These are phyloP conservation scores for Perognathus longimembris DNA, from an alignment of 2,113 vertebrate species.

Conservation along the genomic window DNA sequence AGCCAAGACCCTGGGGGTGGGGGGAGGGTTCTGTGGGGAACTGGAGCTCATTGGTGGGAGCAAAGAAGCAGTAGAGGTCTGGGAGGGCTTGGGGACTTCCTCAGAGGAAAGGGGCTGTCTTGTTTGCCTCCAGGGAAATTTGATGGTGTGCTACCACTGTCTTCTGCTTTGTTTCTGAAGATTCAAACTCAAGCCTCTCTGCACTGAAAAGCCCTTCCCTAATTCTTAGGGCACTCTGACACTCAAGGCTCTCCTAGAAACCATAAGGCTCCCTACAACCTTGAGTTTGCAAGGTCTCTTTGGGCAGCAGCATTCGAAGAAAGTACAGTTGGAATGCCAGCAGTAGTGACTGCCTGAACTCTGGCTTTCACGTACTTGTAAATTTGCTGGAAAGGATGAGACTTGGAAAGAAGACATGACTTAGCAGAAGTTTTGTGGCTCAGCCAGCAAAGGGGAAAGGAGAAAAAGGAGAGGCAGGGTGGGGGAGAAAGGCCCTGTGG, in stretches of 20 bases:
- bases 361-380: slow-evolving; percentile 33
- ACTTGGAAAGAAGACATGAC: slow-evolving; percentile 21
- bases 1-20: neutral
- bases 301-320: neutral
- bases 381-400: slow-evolving; percentile 68
- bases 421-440: neutral
- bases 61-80: neutral
- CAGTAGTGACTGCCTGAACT: slow-evolving; percentile 51
- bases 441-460: neutral
- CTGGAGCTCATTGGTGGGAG: neutral
- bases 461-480: neutral
- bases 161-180: slow-evolving; percentile 62
- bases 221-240: neutral
- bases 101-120: neutral
- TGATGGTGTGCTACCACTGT: slow-evolving; percentile 44
- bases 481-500: neutral
- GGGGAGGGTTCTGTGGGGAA: neutral
- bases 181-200: slow-evolving; percentile 16
- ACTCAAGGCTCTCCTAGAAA: neutral
- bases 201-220: neutral
- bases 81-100: neutral
- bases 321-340: neutral
- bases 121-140: slow-evolving; percentile 33
- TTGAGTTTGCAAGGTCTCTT: neutral
- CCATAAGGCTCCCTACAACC: neutral